These are phyloP conservation scores for Trichogramma pretiosum DNA, from an alignment of 1,140 invertebrate species.

Conservation along the genomic window DNA sequence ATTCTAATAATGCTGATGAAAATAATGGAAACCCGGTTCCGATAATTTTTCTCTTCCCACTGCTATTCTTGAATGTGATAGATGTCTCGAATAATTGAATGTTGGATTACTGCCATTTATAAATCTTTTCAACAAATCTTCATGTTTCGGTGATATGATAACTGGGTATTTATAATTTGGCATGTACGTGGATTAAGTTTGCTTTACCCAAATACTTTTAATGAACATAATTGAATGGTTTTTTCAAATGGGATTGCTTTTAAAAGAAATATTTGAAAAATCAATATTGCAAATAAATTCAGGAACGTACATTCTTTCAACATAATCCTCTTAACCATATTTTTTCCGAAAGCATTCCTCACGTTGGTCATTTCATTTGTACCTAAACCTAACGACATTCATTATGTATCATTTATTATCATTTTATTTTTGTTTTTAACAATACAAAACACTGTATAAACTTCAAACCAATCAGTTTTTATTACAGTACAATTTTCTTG, in stretches of 20 bases:
- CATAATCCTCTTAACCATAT: too few species aligned
- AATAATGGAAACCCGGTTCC: too few species aligned
- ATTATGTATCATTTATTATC: conserved; percentile 9
- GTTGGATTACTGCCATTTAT: not conserved
- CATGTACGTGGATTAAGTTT: conserved; percentile 11
- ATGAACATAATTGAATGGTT: not conserved
- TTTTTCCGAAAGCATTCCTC: too few species aligned
- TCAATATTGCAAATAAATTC: too few species aligned
- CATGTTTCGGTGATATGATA: conserved; percentile 9
- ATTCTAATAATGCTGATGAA: too few species aligned
- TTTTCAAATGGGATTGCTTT: too few species aligned
- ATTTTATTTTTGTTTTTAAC: conserved; percentile 8
- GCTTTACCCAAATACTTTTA: not conserved
- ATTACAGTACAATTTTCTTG: too few species aligned
- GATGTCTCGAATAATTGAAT: conserved; percentile 9
- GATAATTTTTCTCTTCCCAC: conserved; percentile 14
- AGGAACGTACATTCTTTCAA: too few species aligned
- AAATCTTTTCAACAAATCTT: conserved; percentile 7
- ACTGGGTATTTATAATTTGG: conserved; percentile 4
- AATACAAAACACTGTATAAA: conserved; percentile 10
- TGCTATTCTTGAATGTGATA: too few species aligned
- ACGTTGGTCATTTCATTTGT: conserved; percentile 15
- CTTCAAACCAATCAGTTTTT: too few species aligned
- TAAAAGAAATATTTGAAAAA: too few species aligned
- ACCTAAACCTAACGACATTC: conserved; percentile 10